Base-by-base conservation (phyloP, 1,140 invertebrate species). In the Scylla paramamosain region DNA sequence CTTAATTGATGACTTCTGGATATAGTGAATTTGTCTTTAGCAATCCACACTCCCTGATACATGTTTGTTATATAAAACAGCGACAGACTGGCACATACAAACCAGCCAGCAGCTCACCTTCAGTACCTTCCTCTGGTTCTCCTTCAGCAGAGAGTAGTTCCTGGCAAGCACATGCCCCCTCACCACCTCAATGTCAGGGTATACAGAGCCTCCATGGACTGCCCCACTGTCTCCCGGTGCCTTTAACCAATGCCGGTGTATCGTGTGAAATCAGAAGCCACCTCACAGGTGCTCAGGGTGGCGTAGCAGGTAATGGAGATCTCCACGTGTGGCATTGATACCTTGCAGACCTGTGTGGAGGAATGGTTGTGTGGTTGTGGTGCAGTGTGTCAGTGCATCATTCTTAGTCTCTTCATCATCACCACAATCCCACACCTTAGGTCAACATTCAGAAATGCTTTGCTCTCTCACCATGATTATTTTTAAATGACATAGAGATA, bases 191-290 rank as follows among this genome's bases (percentile, higher is more conserved):
- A 97, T 2, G 98, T 98, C 94, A 98, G 97, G 0, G 98, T 98
- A 97, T 98, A 99, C 28, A 99, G 96, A 96, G 98, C 98, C 97
- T 99, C 98, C 94, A 96, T 96, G 4, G 98, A 99, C 59, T 97
- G 97, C 0, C 96, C 96, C 67, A 96, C 95, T 59, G 97, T 97
- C 0, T 98, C 97, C 96, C 99, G 97, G 93, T 98, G 97, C 94
- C 99, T 99, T 97, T 98, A 99, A 97, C 99, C 97, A 95, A 99
- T 98, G 4, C 99, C 99, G 97, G 99, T 99, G 97, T 99, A 99
- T 86, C 99, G 97, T 0, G 99, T 98, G 98, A 99, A 99, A 97
- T 99, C 99, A 96, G 99, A 99, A 0, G 99, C 99, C 1, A 99
- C 99, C 97, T 99, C 99, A 97, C 98, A 99, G 95, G 98, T 98